Percentiles rank a stretch among this genome's conserved stretches.
Evolutionary conservation across 2,113 vertebrate genomes (phyloP).

Genomic region (Oreocharis arfaki): DNA sequence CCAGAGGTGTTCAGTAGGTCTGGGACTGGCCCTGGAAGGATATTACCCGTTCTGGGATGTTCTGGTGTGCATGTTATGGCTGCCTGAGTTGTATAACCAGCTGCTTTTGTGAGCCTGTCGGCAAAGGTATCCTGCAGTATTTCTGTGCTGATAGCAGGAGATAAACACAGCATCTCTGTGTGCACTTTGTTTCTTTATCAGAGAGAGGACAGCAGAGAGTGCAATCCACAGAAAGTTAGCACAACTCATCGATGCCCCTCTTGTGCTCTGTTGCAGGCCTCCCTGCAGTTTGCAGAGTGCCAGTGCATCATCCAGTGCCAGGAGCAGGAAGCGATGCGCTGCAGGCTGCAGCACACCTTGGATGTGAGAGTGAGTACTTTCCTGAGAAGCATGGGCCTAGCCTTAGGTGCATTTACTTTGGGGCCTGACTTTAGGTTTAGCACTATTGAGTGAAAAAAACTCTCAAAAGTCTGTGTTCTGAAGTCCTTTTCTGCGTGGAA

Average conservation of each 20-base stretch:
- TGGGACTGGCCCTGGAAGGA: not conserved
- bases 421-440: not conserved
- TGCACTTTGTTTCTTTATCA: not conserved
- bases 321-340: slow-evolving; percentile 77
- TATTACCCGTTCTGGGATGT: not conserved
- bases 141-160: not conserved
- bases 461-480: not conserved
- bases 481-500: not conserved
- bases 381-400: not conserved
- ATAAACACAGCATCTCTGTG: not conserved
- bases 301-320: slow-evolving; percentile 82
- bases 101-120: not conserved
- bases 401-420: not conserved
- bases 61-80: not conserved
- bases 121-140: not conserved
- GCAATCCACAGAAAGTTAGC: not conserved
- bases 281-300: slow-evolving; percentile 81
- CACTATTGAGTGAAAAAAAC: not conserved
- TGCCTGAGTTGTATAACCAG: not conserved
- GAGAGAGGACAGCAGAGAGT: not conserved
- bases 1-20: not conserved
- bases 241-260: not conserved
- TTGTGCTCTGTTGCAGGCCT: slow-evolving; percentile 69
- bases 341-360: slow-evolving; percentile 81
- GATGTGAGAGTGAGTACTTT: slow-evolving; percentile 75